phyloP scores from a whole-genome alignment of 2,888 invertebrate species.

The Peribatodes rhomboidaria region DNA sequence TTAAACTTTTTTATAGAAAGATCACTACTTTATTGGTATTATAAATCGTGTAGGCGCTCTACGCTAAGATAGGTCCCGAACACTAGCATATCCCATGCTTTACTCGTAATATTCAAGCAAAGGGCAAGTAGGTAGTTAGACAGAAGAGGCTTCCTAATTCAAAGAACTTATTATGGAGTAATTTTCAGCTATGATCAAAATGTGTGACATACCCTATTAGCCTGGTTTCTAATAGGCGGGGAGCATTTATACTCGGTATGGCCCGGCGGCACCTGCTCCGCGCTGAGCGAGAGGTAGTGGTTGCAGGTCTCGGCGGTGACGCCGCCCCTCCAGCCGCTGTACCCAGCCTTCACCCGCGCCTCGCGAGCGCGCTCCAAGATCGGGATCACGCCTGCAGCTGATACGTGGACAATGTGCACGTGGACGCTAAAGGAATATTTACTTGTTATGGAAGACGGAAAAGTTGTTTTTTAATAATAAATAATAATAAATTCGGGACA shows the following conservation, averaged over 20 bases:
- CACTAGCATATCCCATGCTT: too few relatives aligned
- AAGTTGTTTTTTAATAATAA: too few relatives aligned
- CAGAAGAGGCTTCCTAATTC: too few relatives aligned
- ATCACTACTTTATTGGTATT: too few relatives aligned
- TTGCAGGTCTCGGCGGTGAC: slow-evolving; percentile 90
- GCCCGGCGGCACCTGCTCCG: slow-evolving; percentile 87
- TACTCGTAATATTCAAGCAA: not conserved
- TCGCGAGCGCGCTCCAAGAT: slow-evolving; percentile 79
- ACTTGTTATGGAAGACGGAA: not conserved
- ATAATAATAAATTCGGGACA: too few relatives aligned
- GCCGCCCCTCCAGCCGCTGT: slow-evolving; percentile 79
- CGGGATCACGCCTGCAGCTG: slow-evolving; percentile 85
- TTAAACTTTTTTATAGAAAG: too few relatives aligned
- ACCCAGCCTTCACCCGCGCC: slow-evolving; percentile 79
- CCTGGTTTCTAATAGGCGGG: slow-evolving; percentile 87
- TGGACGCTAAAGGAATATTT: slow-evolving; percentile 72
- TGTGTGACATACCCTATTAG: slow-evolving; percentile 79
- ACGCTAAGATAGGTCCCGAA: too few relatives aligned
- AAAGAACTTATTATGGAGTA: not conserved
- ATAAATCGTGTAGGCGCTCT: too few relatives aligned
- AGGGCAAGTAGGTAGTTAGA: too few relatives aligned
- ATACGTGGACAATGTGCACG: slow-evolving; percentile 89
- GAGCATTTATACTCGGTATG: slow-evolving; percentile 89
- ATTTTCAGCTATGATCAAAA: slow-evolving; percentile 21
- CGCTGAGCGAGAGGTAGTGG: slow-evolving; percentile 87